Evolutionary conservation across 2,888 invertebrate genomes (phyloP).

Genomic region (Clistopyga incitator): DNA sequence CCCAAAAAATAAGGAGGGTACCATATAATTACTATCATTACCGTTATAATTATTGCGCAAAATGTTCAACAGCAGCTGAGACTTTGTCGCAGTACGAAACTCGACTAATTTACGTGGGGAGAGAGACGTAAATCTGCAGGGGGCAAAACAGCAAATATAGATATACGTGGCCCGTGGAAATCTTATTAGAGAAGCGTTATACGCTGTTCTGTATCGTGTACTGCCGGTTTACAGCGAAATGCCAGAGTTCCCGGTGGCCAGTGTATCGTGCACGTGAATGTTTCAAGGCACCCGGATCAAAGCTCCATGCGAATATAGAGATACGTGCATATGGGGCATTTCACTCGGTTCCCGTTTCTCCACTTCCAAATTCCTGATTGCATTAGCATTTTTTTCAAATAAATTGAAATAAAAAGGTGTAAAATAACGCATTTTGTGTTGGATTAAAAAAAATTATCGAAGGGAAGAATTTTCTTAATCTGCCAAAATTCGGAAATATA

Average conservation of each 20-base stretch:
- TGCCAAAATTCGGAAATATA: too few relatives aligned
- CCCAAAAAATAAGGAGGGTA: neutral
- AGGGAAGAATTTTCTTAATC: too few relatives aligned
- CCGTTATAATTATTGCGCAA: neutral
- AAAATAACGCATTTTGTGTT: too few relatives aligned
- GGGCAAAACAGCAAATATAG: neutral
- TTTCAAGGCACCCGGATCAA: conserved; percentile 26
- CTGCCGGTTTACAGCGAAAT: conserved; percentile 43
- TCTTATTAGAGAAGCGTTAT: conserved; percentile 26
- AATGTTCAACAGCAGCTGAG: neutral
- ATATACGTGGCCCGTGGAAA: conserved; percentile 16
- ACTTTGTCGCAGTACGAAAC: conserved; percentile 16
- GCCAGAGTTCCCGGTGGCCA: conserved; percentile 36
- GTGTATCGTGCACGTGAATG: conserved; percentile 40
- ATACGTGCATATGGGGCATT: neutral
- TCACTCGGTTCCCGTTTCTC: too few relatives aligned
- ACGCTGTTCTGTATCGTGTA: conserved; percentile 22
- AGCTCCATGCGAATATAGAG: conserved; percentile 11
- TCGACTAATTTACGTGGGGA: conserved; percentile 11
- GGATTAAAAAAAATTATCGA: too few relatives aligned
- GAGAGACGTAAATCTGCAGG: neutral
- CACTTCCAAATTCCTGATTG: too few relatives aligned
- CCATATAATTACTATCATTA: neutral
- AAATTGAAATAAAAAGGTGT: too few relatives aligned
- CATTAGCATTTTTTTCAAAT: too few relatives aligned